phyloP scores from a whole-genome alignment of 2,113 vertebrate species.

The Lontra canadensis region DNA sequence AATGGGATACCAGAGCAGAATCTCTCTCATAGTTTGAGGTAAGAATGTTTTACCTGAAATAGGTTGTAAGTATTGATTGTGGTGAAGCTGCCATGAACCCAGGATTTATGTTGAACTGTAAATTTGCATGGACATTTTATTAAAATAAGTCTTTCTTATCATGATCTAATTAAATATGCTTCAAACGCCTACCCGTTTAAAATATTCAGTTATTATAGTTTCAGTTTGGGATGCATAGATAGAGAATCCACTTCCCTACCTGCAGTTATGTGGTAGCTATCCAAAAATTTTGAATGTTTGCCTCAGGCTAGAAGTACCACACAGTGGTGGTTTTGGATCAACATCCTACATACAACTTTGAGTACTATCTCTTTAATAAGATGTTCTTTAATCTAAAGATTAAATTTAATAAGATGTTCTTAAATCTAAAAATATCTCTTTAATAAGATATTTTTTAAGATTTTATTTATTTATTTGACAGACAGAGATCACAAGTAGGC shows the following conservation, averaged over 20 bases:
- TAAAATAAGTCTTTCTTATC: background rate
- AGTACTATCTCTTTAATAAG: slow-evolving; percentile 52
- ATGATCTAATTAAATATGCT: background rate
- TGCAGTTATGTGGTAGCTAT: background rate
- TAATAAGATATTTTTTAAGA: too few relatives aligned
- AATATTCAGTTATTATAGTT: slow-evolving; percentile 42
- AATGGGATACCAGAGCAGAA: background rate
- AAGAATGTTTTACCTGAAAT: background rate
- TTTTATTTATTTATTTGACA: too few relatives aligned
- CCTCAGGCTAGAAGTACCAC: background rate
- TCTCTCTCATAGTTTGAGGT: background rate
- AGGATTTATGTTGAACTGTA: background rate
- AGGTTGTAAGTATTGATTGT: background rate
- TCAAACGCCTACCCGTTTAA: background rate
- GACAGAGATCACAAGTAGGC: too few relatives aligned
- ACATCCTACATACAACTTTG: slow-evolving; percentile 33
- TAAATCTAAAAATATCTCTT: too few relatives aligned
- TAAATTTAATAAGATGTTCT: too few relatives aligned
- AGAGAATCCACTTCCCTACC: background rate
- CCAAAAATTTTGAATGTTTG: slow-evolving; percentile 49
- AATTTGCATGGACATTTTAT: background rate
- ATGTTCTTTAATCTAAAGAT: too few relatives aligned
- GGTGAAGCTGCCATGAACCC: background rate
- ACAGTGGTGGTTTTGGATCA: background rate
- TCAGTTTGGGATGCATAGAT: background rate